These are phyloP conservation scores for Arvicola amphibius DNA, from an alignment of 2,797 vertebrate genomes.

Conservation along the genomic window DNA sequence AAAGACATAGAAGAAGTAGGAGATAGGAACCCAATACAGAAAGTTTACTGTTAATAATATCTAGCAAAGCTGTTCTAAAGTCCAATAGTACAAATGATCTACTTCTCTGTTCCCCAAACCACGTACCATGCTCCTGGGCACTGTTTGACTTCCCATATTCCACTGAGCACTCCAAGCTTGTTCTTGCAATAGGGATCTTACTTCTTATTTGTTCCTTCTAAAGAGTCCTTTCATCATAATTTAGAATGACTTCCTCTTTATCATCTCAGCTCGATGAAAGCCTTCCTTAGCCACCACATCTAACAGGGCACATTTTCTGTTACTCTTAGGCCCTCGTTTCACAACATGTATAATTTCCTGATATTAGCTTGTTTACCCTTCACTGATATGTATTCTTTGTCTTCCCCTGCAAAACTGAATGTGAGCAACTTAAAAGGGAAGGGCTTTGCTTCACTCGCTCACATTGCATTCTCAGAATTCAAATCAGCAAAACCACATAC, in stretches of 20 bases:
- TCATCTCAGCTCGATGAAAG: constrained; percentile 22
- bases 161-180: background rate
- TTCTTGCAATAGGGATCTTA: background rate
- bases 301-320: background rate
- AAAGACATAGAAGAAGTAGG: background rate
- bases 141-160: background rate
- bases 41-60: constrained; percentile 1
- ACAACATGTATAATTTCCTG: constrained; percentile 4
- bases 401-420: background rate
- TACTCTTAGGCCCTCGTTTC: background rate
- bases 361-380: constrained; percentile 30
- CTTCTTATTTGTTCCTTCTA: background rate
- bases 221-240: background rate
- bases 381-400: constrained; percentile 26
- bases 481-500: background rate
- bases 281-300: constrained; percentile 26
- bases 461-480: constrained; percentile 8
- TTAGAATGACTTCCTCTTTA: background rate
- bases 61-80: constrained; percentile 18
- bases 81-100: background rate
- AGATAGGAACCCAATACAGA: background rate
- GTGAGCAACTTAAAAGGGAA: background rate
- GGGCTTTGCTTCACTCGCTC: background rate
- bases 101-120: background rate
- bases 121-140: background rate